Conservation (phyloP, 2,888 invertebrate genomes). For the Papilio protenor region DNA sequence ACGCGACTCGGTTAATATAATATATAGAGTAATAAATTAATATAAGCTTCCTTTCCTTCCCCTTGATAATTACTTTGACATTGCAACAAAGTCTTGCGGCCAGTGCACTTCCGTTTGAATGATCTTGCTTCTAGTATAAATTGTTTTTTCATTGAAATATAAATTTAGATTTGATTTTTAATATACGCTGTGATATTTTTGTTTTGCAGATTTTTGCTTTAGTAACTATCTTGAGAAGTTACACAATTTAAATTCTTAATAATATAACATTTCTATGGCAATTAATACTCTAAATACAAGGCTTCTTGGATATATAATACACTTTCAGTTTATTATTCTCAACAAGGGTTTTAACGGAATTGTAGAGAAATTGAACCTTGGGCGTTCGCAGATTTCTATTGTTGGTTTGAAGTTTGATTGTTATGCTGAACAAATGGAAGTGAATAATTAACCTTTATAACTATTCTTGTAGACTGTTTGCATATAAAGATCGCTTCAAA, state of each 20-base stretch:
- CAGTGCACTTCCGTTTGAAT: slow-evolving; percentile 17
- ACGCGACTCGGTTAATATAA: slow-evolving; percentile 19
- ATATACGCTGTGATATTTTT: not conserved
- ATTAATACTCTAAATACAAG: not conserved
- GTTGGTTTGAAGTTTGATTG: slow-evolving; percentile 21
- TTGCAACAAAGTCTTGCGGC: slow-evolving; percentile 7
- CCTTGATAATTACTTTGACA: slow-evolving; percentile 27
- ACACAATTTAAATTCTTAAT: too few species aligned
- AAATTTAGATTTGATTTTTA: not conserved
- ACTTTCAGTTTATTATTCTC: not conserved
- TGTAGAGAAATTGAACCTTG: slow-evolving; percentile 33
- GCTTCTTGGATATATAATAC: not conserved
- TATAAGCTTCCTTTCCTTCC: slow-evolving; percentile 21
- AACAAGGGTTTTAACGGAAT: slow-evolving; percentile 7
- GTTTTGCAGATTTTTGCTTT: not conserved
- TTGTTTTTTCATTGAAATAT: not conserved
- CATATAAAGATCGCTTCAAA: not conserved
- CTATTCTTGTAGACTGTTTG: not conserved
- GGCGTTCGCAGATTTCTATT: slow-evolving; percentile 32
- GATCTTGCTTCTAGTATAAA: not conserved
- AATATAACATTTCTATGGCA: not conserved
- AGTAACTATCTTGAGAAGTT: too few species aligned
- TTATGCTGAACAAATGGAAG: slow-evolving; percentile 46
- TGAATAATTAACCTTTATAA: slow-evolving; percentile 47
- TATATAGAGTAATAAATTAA: slow-evolving; percentile 30